These are phyloP conservation scores for Circaetus cinerascens DNA, from an alignment of 2,113 vertebrate species.

Conservation along the genomic window DNA sequence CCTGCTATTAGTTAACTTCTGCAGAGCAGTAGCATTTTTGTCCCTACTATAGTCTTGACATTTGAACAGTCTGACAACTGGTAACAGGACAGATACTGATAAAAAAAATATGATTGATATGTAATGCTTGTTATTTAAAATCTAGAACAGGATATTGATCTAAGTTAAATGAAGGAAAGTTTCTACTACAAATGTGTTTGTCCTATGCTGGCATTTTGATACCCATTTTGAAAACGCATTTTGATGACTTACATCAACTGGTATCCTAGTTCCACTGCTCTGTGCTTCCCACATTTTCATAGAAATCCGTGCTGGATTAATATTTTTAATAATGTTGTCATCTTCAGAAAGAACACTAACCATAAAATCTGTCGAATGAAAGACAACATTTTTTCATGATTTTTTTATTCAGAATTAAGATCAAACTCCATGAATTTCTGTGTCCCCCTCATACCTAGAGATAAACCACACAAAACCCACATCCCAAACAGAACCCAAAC, in stretches of 20 bases:
- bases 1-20: not conserved
- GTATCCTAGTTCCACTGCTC: not conserved
- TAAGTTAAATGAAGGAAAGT: not conserved
- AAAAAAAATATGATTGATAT: not conserved
- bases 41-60: not conserved
- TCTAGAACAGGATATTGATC: not conserved
- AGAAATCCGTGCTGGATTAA: slow-evolving; percentile 77
- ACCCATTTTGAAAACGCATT: not conserved
- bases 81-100: not conserved
- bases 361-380: slow-evolving; percentile 80
- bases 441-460: not conserved
- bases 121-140: not conserved
- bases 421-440: not conserved
- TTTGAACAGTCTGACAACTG: not conserved
- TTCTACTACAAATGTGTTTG: not conserved
- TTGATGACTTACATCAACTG: slow-evolving; percentile 71
- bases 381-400: not conserved
- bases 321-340: slow-evolving; percentile 79
- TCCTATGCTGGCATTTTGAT: not conserved
- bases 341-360: slow-evolving; percentile 89
- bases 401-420: not conserved
- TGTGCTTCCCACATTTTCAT: slow-evolving; percentile 86
- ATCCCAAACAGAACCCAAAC: not conserved
- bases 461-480: not conserved
- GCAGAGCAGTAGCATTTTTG: not conserved